Percentiles rank a stretch among this genome's conserved stretches.
phyloP scores from a whole-genome alignment of 2,888 invertebrate genomes.

The Drosophila trichaetosa region DNA sequence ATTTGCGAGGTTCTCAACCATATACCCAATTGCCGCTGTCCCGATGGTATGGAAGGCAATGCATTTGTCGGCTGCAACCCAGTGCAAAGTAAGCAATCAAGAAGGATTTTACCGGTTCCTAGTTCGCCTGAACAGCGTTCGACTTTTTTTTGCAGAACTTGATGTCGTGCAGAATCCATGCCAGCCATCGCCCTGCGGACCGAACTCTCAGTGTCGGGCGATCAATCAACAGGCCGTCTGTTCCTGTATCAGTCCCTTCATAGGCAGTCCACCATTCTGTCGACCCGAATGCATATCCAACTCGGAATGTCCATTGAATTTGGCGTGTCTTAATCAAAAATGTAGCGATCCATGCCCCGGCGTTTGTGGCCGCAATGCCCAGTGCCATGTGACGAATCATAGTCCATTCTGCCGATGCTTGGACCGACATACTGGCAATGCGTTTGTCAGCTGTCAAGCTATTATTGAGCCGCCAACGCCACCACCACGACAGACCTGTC shows the following conservation, averaged over 20 bases:
- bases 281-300: slow-evolving; percentile 90
- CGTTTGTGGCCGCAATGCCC: slow-evolving; percentile 89
- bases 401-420: slow-evolving; percentile 90
- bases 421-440: slow-evolving; percentile 88
- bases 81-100: slow-evolving; percentile 85
- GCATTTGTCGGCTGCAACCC: slow-evolving; percentile 88
- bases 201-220: slow-evolving; percentile 92
- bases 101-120: not conserved
- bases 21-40: slow-evolving; percentile 89
- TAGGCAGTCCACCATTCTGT: slow-evolving; percentile 89
- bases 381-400: slow-evolving; percentile 92
- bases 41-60: slow-evolving; percentile 88
- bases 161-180: slow-evolving; percentile 85
- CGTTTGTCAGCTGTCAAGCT: slow-evolving; percentile 87
- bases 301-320: slow-evolving; percentile 89
- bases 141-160: slow-evolving; percentile 66
- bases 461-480: slow-evolving; percentile 71
- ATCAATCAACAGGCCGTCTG: slow-evolving; percentile 90
- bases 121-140: slow-evolving; percentile 1
- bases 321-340: slow-evolving; percentile 90
- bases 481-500: slow-evolving; percentile 88
- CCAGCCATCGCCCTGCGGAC: slow-evolving; percentile 92
- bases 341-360: slow-evolving; percentile 91
- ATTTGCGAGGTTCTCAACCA: slow-evolving; percentile 91
- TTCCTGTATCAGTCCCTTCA: slow-evolving; percentile 88